A percentile compares a stretch with the other conserved stretches of the same genome.
Evolutionary conservation across 2,113 vertebrate genomes (phyloP).

Genomic region (Caretta caretta): DNA sequence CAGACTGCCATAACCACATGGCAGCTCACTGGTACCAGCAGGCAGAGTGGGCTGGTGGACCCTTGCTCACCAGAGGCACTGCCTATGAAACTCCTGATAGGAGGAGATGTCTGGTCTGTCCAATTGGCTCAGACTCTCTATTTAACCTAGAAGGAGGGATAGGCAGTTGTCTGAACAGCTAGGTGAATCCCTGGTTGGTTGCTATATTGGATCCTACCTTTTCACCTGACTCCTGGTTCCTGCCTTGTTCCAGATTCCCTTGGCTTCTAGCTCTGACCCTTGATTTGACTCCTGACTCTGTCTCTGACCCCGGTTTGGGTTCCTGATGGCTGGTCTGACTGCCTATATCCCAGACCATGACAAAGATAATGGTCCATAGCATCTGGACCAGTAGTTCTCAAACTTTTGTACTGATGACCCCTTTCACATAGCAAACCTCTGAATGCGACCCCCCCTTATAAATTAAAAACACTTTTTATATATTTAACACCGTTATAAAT

Average conservation of each 20-base stretch:
- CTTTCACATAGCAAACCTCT: too few relatives aligned
- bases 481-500: too few relatives aligned
- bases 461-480: too few relatives aligned
- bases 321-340: not conserved
- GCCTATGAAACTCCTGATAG: not conserved
- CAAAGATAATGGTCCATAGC: not conserved
- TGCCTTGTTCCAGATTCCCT: not conserved
- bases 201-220: not conserved
- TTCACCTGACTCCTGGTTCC: not conserved
- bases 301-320: not conserved
- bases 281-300: not conserved
- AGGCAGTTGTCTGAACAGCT: not conserved
- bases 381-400: not conserved
- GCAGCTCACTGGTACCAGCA: not conserved
- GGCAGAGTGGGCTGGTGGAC: not conserved
- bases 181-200: not conserved
- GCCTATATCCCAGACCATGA: not conserved
- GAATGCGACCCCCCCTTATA: too few relatives aligned
- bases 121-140: not conserved
- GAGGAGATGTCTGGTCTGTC: not conserved
- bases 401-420: too few relatives aligned
- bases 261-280: not conserved
- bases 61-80: not conserved
- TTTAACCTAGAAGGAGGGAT: not conserved
- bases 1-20: not conserved